Percentiles rank a stretch among this genome's conserved stretches.
Conservation (phyloP, 2,888 invertebrate species). For the Drosophila merina region DNA sequence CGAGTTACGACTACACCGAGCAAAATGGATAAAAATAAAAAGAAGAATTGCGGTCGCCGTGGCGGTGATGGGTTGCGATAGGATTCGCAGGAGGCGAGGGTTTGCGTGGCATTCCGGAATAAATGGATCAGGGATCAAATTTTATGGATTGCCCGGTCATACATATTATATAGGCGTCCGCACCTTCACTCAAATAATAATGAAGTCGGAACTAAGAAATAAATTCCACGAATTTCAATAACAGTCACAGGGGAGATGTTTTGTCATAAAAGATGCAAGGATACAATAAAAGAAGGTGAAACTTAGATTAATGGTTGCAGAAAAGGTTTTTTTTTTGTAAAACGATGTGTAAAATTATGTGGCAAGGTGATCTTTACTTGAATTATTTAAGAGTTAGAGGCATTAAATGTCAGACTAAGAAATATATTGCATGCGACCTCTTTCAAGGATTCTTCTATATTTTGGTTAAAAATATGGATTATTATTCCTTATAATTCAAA, state of each 20-base stretch:
- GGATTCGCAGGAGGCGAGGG: constrained; percentile 50
- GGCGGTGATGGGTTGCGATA: constrained; percentile 37
- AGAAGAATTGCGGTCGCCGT: constrained; percentile 37
- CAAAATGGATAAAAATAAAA: constrained; percentile 50
- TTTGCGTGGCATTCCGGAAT: constrained; percentile 53
- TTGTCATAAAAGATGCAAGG: not conserved
- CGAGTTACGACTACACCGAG: constrained; percentile 64
- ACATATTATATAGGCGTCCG: constrained; percentile 16
- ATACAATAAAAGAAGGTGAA: not conserved
- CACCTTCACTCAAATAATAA: constrained; percentile 23
- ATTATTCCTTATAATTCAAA: not conserved
- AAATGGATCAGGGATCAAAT: constrained; percentile 49
- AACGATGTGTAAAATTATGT: not conserved
- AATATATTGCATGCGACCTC: not conserved
- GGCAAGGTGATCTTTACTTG: not conserved
- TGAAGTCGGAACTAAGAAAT: constrained; percentile 35
- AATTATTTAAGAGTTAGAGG: not conserved
- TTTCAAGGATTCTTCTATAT: not conserved
- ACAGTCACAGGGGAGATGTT: not conserved
- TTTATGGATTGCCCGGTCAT: constrained; percentile 66
- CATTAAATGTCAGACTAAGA: not conserved
- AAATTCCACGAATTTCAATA: constrained; percentile 38
- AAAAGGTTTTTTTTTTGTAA: not conserved
- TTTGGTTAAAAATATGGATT: not conserved
- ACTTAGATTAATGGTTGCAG: not conserved